Evolutionary conservation across 2,888 invertebrate genomes (phyloP).

Genomic region (Xanthorhoe spadicearia): DNA sequence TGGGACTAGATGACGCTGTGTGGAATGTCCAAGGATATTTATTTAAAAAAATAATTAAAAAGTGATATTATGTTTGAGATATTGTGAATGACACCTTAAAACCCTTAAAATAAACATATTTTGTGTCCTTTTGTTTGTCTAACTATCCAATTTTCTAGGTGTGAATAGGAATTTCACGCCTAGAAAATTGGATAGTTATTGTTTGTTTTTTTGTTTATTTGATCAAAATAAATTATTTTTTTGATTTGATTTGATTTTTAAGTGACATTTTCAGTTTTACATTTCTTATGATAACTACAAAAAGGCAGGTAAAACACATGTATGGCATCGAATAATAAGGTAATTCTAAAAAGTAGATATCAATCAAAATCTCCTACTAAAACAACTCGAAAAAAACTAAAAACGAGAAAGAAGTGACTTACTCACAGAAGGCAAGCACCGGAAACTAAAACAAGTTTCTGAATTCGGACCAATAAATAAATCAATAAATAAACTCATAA

Average conservation of each 20-base stretch:
- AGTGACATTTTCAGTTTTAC: too few relatives aligned
- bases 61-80: not conserved
- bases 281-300: not conserved
- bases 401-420: constrained; percentile 20
- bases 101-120: not conserved
- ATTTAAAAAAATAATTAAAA: too few relatives aligned
- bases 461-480: constrained; percentile 53
- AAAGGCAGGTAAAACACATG: not conserved
- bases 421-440: constrained; percentile 42
- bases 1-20: too few relatives aligned
- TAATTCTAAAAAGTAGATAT: not conserved
- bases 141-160: not conserved
- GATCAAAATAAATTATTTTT: too few relatives aligned
- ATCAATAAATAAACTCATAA: constrained; percentile 61
- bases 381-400: constrained; percentile 16
- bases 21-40: too few relatives aligned
- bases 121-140: not conserved
- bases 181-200: too few relatives aligned
- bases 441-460: constrained; percentile 55
- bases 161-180: too few relatives aligned
- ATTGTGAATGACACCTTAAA: too few relatives aligned
- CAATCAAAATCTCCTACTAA: constrained; percentile 15
- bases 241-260: too few relatives aligned
- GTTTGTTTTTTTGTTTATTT: too few relatives aligned
- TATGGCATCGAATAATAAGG: not conserved